phyloP scores from a whole-genome alignment of 2,888 invertebrate genomes.

The Diplazon laetatorius region DNA sequence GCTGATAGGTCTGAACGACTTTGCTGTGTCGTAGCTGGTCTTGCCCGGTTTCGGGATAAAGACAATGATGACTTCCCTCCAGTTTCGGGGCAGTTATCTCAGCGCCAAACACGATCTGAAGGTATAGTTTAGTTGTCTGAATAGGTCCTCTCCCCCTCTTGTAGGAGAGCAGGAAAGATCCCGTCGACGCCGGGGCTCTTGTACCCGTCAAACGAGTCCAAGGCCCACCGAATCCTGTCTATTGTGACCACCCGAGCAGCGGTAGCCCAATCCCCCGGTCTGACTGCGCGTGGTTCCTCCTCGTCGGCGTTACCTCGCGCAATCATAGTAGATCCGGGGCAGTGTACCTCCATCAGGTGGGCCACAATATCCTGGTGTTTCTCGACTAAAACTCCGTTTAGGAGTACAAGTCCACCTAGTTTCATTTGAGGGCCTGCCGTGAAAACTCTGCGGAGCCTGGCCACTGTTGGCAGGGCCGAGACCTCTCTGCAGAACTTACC shows the following conservation, averaged over 20 bases:
- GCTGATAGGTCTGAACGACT: conserved; percentile 65
- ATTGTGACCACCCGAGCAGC: conserved; percentile 17
- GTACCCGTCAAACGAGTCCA: too few species aligned
- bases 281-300: too few species aligned
- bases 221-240: conserved; percentile 22
- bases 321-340: background rate
- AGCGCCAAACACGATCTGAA: conserved; percentile 7
- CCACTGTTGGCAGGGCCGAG: too few species aligned
- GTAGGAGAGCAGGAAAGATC: conserved; percentile 1
- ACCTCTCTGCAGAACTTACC: too few species aligned
- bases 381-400: too few species aligned
- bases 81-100: conserved; percentile 4
- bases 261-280: conserved; percentile 18
- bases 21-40: conserved; percentile 44
- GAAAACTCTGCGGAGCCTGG: too few species aligned
- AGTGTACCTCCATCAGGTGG: background rate
- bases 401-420: too few species aligned
- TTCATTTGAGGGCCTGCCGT: too few species aligned
- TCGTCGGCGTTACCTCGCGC: too few species aligned
- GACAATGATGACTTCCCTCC: background rate
- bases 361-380: background rate
- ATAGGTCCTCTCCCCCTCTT: conserved; percentile 38
- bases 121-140: background rate
- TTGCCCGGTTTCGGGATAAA: conserved; percentile 57
- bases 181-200: too few species aligned